Base-by-base conservation (phyloP, 2,113 vertebrate species). In the Eclectus roratus region DNA sequence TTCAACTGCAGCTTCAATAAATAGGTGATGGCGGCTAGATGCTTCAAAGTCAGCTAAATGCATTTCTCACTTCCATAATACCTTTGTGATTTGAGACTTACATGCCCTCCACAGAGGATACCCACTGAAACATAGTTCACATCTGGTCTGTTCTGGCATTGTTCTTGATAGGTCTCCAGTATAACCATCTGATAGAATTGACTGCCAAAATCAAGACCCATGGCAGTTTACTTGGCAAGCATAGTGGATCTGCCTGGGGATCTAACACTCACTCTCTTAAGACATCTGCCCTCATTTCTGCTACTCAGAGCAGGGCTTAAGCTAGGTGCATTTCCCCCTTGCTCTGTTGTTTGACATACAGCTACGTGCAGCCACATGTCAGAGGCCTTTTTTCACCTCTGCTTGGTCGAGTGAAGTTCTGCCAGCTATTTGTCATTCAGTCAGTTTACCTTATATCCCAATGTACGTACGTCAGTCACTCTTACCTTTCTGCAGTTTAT, bases 111-210 rank as follows among this genome's bases (percentile, higher is more conserved):
- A 6, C 3, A 17, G 91, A 80, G 82, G 28, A 91, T 91, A 65
- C 44, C 63, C 58, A 9, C 49, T 66, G 68, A 89, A 94, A 37
- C 63, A 66, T 53, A 70, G 63, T 85, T 86, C 92, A 90, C 95
- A 96, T 96, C 92, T 96, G 95, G 68, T 93, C 64, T 85, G 63
- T 93, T 94, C 88, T 96, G 94, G 96, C 92, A 85, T 90, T 93
- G 63, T 77, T 93, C 89, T 96, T 95, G 89, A 56, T 92, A 80
- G 58, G 39, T 90, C 79, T 88, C 63, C 68, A 70, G 43, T 66
- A 83, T n/a, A 73, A 88, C 88, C 79, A 88, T 94, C 88, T 97
- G 92, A 94, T 77, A 64, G 50, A 85, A 77, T 7, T 80, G 55
- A 73, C 94, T 97, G 96, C 96, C 94, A 96, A 96, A 93, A 94